Evolutionary conservation across 2,888 invertebrate species (phyloP).

Genomic region (Calameuta pallipes): DNA sequence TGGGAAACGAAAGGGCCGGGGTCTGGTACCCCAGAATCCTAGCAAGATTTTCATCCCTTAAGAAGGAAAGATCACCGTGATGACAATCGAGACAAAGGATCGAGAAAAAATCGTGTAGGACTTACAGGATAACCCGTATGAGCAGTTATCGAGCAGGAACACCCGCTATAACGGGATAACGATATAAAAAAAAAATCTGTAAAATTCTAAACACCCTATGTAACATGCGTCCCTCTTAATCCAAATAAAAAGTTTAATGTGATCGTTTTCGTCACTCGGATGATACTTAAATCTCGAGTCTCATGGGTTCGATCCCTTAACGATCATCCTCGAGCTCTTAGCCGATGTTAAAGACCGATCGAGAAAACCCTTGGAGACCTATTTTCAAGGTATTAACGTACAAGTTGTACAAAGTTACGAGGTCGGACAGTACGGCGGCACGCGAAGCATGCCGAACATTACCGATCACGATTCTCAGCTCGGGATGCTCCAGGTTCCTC

Average conservation of each 20-base stretch:
- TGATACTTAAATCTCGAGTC: neutral
- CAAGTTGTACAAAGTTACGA: constrained; percentile 8
- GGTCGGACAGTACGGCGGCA: constrained; percentile 8
- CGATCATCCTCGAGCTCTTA: neutral
- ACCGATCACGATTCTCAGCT: neutral
- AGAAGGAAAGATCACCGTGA: neutral
- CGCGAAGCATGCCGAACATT: constrained; percentile 6
- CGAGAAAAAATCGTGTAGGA: neutral
- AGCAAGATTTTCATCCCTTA: neutral
- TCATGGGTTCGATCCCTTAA: neutral
- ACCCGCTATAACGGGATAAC: neutral
- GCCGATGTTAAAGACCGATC: neutral
- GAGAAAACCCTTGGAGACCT: neutral
- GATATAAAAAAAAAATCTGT: neutral
- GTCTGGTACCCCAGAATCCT: neutral
- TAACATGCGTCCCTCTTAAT: neutral
- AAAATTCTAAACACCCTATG: neutral
- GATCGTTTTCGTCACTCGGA: neutral
- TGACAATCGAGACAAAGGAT: neutral
- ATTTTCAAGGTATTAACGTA: neutral
- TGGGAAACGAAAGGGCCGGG: neutral
- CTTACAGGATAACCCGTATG: neutral
- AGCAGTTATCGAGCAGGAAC: neutral
- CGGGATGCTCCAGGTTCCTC: neutral
- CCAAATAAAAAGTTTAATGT: neutral